phyloP scores from a whole-genome alignment of 2,113 vertebrate species.

The Hyla sarda region DNA sequence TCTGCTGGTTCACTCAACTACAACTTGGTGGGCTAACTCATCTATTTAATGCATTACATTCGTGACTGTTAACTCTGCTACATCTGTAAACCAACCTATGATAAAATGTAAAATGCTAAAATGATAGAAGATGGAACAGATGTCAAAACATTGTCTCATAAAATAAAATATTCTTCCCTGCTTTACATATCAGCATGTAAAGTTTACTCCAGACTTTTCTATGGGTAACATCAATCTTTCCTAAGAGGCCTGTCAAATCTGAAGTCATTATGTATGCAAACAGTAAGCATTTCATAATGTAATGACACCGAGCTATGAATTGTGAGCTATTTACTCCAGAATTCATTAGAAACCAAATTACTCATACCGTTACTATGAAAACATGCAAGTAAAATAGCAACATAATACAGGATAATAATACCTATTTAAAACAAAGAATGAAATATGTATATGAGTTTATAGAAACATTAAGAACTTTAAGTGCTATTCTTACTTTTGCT shows the following conservation, averaged over 20 bases:
- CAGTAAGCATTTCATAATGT: conserved; percentile 3
- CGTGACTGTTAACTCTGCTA: no score
- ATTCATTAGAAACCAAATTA: neutral
- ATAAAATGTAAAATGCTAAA: neutral
- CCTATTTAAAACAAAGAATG: neutral
- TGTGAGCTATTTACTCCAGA: neutral
- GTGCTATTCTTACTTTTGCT: no score
- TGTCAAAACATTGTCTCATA: neutral
- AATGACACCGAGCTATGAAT: neutral
- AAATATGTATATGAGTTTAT: neutral
- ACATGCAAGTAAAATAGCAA: neutral
- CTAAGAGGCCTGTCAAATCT: neutral
- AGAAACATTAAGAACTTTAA: neutral
- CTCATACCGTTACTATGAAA: conserved; percentile 6
- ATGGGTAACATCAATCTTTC: conserved; percentile 24
- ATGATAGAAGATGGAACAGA: neutral
- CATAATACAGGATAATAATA: neutral
- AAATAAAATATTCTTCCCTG: neutral
- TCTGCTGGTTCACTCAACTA: no score
- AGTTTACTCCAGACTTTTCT: conserved; percentile 16
- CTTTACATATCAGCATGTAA: neutral
- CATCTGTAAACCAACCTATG: no score
- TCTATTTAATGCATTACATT: no score
- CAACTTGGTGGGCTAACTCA: no score
- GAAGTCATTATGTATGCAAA: neutral